These are phyloP conservation scores for Tyto alba DNA, from an alignment of 2,113 vertebrate species.

Conservation along the genomic window DNA sequence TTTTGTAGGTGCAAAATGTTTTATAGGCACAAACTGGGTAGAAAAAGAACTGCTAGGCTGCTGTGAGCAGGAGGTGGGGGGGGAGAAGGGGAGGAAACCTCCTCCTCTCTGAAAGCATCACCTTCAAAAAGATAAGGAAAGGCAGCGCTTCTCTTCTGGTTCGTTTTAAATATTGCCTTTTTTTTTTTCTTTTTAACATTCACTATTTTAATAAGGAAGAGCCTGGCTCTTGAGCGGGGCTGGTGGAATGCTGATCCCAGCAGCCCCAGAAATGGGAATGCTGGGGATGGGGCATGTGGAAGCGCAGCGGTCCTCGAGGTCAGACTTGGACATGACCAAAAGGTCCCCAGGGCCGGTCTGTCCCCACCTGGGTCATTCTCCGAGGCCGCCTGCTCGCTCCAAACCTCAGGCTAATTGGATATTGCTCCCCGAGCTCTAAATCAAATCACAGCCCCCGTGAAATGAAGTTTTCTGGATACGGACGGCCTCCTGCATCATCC, in stretches of 20 bases:
- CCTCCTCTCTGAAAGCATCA: background rate
- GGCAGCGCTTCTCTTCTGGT: background rate
- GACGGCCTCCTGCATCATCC: conserved; percentile 42
- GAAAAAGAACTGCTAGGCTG: background rate
- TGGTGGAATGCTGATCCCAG: background rate
- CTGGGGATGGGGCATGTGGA: background rate
- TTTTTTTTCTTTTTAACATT: background rate
- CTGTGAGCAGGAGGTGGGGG: background rate
- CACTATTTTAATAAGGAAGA: background rate
- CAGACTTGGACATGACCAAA: background rate
- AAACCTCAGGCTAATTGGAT: conserved; percentile 54
- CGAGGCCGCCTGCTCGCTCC: background rate
- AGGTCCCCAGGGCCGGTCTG: background rate
- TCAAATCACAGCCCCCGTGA: conserved; percentile 67
- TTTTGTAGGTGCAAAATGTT: background rate
- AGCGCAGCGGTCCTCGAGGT: rapidly evolving
- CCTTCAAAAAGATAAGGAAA: background rate
- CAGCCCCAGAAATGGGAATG: background rate
- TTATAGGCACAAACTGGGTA: background rate
- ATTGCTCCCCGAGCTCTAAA: conserved; percentile 62
- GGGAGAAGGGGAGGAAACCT: background rate
- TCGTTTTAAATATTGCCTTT: background rate
- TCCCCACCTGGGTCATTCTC: background rate
- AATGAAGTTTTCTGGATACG: conserved; percentile 66
- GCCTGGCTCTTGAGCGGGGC: background rate